Evolutionary conservation across 1,140 invertebrate species (phyloP), one percentile per base, ranked within the genome.

Genomic region (Meloidogyne hapla): DNA sequence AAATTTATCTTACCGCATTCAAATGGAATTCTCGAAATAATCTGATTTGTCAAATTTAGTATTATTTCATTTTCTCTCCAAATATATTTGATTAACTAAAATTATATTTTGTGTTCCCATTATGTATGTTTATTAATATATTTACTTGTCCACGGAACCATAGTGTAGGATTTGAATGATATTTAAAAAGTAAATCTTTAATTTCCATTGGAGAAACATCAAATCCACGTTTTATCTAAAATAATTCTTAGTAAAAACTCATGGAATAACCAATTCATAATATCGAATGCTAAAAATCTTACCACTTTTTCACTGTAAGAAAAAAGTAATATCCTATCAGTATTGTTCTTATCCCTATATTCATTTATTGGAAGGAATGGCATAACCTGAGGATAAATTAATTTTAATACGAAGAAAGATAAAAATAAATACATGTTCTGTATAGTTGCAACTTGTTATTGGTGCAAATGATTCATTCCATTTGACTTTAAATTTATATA

Each of bases 81-180:
- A 15, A 56, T n/a, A 56, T 56, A 56, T 6, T 56, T 56, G 5
- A 56, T n/a, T 56, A 48, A 4, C 45, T 48, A 48, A 48, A 5
- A 18, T 18, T 48, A 48, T 18, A 48, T 42, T 42, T 42, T 42
- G n/a, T n/a, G n/a, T n/a, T n/a, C n/a, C n/a, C n/a, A n/a, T n/a
- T n/a, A n/a, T n/a, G n/a, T n/a, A n/a, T n/a, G n/a, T n/a, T n/a
- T n/a, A n/a, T n/a, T 42, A 10, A 12, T 10, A 13, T 2, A 12
- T 13, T 13, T 13, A 56, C 48, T 56, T 56, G 48, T n/a, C 48
- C 48, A 56, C n/a, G n/a, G n/a, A 56, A 56, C 48, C 48, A 56
- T 6, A 56, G 94, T 71, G 94, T 90, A 0, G 96, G 96, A 88
- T 98, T 92, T 1, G 95, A 95, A 88, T 99, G 94, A 33, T 96